Conservation (phyloP, 2,113 vertebrate genomes). For the Lagopus leucura region DNA sequence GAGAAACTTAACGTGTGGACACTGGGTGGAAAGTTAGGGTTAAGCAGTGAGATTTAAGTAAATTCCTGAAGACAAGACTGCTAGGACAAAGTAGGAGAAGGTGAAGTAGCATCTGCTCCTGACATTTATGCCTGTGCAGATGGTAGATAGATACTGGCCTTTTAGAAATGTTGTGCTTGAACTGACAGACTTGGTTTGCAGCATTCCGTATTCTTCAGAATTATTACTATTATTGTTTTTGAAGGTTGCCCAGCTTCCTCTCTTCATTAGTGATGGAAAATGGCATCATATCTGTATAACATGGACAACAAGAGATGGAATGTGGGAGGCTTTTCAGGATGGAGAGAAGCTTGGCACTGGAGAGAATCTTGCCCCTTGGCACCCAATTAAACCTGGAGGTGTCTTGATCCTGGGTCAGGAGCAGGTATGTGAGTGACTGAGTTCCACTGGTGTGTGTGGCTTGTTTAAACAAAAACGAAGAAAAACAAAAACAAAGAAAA, state of each 20-base stretch:
- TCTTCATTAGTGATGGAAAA: conserved; percentile 93
- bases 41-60: background rate
- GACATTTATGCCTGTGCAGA: background rate
- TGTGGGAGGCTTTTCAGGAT: conserved; percentile 98
- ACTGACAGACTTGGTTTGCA: background rate
- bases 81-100: background rate
- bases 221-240: background rate
- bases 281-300: conserved; percentile 99
- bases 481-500: no score
- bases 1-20: fast-evolving
- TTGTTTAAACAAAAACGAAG: no score
- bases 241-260: conserved; percentile 94
- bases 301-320: conserved; percentile 96
- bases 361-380: conserved; percentile 98
- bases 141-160: background rate
- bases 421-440: conserved; percentile 84
- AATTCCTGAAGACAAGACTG: background rate
- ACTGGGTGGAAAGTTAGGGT: background rate
- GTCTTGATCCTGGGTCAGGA: conserved; percentile 97
- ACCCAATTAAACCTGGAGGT: conserved; percentile 97
- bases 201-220: background rate
- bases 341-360: conserved; percentile 94
- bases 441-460: background rate
- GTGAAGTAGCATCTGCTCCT: background rate
- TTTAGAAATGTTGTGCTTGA: background rate